Evolutionary conservation across 2,888 invertebrate genomes (phyloP).

Genomic region (Leucoptera coffeella): DNA sequence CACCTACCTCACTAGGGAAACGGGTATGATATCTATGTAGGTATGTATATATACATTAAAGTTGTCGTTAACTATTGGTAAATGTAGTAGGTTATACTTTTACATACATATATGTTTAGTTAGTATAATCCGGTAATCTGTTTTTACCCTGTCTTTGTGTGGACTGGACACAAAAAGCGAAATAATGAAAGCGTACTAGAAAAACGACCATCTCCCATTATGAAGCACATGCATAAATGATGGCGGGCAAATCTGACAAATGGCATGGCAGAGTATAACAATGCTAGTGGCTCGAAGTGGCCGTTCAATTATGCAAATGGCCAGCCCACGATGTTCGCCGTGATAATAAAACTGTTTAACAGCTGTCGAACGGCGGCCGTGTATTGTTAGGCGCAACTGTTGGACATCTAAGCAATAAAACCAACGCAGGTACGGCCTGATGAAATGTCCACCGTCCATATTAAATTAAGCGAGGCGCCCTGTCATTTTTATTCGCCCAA

Average conservation of each 20-base stretch:
- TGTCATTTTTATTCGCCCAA: conserved; percentile 51
- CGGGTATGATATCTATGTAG: too few relatives aligned
- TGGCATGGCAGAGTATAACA: conserved; percentile 50
- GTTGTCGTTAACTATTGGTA: too few relatives aligned
- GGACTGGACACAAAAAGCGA: conserved; percentile 34
- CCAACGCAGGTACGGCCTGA: conserved; percentile 34
- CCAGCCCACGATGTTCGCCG: conserved; percentile 37
- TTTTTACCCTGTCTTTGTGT: conserved; percentile 21
- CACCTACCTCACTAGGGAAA: too few relatives aligned
- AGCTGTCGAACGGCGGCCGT: conserved; percentile 36
- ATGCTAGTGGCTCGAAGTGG: conserved; percentile 48
- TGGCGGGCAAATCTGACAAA: conserved; percentile 49
- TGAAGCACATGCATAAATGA: conserved; percentile 50
- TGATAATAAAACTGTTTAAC: conserved; percentile 52
- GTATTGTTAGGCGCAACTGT: conserved; percentile 14
- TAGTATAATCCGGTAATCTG: too few relatives aligned
- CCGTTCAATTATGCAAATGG: conserved; percentile 56
- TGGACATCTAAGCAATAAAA: conserved; percentile 38
- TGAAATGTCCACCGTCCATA: conserved; percentile 37
- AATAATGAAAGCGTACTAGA: conserved; percentile 44
- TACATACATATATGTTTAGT: too few relatives aligned
- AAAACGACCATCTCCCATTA: conserved; percentile 35
- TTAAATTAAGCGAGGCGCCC: conserved; percentile 45
- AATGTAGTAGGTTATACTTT: too few relatives aligned
- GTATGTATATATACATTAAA: conserved; percentile 28